Evolutionary conservation across 2,113 vertebrate species (phyloP), one percentile per base, ranked within the genome.

Genomic region (Gallinago undulata): DNA sequence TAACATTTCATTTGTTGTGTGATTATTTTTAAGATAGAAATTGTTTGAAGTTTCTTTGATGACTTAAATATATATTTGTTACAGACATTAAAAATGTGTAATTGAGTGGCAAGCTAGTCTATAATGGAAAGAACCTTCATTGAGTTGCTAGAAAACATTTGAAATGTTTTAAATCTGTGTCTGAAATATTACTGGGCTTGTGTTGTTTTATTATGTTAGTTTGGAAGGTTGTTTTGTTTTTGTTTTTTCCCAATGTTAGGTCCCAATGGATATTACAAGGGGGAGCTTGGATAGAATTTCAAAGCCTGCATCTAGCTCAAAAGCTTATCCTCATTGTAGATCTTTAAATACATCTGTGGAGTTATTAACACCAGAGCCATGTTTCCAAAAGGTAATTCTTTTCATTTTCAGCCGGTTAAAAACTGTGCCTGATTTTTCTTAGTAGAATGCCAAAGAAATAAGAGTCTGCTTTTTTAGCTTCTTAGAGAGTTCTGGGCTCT

Each of bases 271-370:
- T 97, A 98, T 98, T 68, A 97, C 96, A 79, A 98, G 94, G 93
- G 98, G 98, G 15, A 98, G 68, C 80, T 94, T 99, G 68, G 98
- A 99, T 55, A 93, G 97, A 72, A 99, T 99, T 94, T 98, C 98
- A 84, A 97, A 98, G 60, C 98, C 98, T 89, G 94, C 97, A 60
- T 98, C 97, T 73, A 97, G 75, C 67, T 98, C 98, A 80, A 97
- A 95, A 80, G 86, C 87, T 66, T 95, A 89, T 56, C 82, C 84
- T 60, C 97, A 95, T 3, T 98, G 93, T 94, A 97, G 93, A 51
- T 94, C 92, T 83, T 98, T 98, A 78, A 98, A 85, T 92, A 74
- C 94, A 41, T 95, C 97, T 48, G 87, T 99, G 77, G 98, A 98
- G 86, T 97, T 99, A 84, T 91, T 99, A 72, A 98, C 97, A 31